phyloP scores from a whole-genome alignment of 2,888 invertebrate genomes.

The Tiliacea aurago region DNA sequence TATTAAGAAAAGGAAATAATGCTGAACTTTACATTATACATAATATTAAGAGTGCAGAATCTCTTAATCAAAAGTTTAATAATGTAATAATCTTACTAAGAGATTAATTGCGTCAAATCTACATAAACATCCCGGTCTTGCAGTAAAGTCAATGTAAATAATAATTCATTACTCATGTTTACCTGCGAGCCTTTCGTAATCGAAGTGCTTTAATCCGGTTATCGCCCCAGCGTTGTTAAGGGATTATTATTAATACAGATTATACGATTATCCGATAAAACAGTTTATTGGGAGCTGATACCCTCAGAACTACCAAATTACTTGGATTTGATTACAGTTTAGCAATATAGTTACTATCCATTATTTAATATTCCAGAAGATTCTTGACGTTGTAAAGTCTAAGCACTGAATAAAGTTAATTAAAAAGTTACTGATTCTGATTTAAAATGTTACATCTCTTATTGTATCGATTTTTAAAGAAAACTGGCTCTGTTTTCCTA shows the following conservation, averaged over 20 bases:
- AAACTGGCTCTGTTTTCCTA: neutral
- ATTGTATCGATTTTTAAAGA: neutral
- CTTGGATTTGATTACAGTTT: constrained; percentile 40
- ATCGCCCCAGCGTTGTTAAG: constrained; percentile 37
- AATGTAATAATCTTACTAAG: neutral
- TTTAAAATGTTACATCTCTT: neutral
- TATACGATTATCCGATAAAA: constrained; percentile 52
- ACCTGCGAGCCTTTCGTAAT: constrained; percentile 17
- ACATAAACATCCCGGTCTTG: neutral
- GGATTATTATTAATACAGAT: constrained; percentile 63
- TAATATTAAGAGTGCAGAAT: neutral
- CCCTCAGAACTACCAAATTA: constrained; percentile 43
- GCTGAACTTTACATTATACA: too few relatives aligned
- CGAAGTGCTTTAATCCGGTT: constrained; percentile 43
- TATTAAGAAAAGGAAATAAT: neutral
- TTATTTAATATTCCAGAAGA: neutral
- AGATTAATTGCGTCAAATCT: neutral
- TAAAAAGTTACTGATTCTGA: neutral
- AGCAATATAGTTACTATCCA: constrained; percentile 1
- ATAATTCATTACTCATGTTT: constrained; percentile 1
- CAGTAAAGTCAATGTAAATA: neutral
- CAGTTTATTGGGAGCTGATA: constrained; percentile 53
- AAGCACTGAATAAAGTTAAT: neutral
- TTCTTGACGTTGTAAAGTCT: neutral
- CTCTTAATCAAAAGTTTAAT: neutral